Evolutionary conservation across 2,797 vertebrate species (phyloP), one percentile per base, ranked within the genome.

Genomic region (Gambusia yucatana): DNA sequence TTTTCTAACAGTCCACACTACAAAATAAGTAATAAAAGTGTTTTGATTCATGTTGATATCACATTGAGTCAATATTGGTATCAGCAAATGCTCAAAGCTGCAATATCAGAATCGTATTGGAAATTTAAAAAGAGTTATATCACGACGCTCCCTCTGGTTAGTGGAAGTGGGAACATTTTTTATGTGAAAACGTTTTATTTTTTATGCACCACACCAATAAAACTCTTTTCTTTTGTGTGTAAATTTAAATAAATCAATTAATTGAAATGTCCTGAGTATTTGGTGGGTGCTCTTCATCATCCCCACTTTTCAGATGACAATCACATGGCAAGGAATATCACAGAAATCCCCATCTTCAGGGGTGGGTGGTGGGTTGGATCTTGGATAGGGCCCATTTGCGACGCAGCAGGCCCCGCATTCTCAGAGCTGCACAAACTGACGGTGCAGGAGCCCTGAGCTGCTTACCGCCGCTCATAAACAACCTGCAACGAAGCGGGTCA

Each of bases 391-490:
- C 79, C 91, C 92, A 94, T 94, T 93, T 93, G 87, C 84, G 84
- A 90, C 89, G 84, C 90, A 92, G 93, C 91, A 86, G 89, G 89
- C 63, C 89, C 90, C 81, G 77, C 88, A 92, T 95, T 96, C 89
- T 96, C 86, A 86, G 94, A 92, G 92, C 95, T 77, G 85, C 95
- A 96, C 93, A 88, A 76, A 89, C 88, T 86, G 79, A 82, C 82
- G 76, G 78, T 79, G 77, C 77, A 36, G 83, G 82, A 89, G 78
- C 88, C 87, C 86, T 89, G 92, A 91, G 93, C 92, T 93, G 91
- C 87, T 92, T 85, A 84, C 80, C 52, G 20, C 72, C 86, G 91
- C 86, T 90, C 92, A 92, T 93, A 95, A 94, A 95, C 90, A 91
- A 92, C 85, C 85, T 48, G 85, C 84, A 86, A 90, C 84, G 90